These are phyloP conservation scores for Panorpa germanica DNA, from an alignment of 2,888 invertebrate genomes.

Conservation along the genomic window DNA sequence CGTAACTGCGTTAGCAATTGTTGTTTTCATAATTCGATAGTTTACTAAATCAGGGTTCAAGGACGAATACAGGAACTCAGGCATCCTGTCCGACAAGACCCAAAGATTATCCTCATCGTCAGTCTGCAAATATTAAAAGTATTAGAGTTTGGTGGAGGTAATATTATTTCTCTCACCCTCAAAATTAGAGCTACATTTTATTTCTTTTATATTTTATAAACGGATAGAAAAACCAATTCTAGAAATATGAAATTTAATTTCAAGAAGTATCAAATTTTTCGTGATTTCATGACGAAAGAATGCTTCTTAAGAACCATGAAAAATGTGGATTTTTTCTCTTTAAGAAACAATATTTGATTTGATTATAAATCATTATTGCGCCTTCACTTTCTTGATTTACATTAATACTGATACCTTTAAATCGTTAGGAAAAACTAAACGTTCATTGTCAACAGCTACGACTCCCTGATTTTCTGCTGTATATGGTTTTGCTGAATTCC, in stretches of 20 bases:
- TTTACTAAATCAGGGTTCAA: constrained; percentile 49
- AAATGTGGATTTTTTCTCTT: too few relatives aligned
- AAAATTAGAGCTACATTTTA: neutral
- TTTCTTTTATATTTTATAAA: constrained; percentile 1
- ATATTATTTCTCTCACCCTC: too few relatives aligned
- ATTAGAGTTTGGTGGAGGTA: too few relatives aligned
- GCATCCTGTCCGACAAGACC: constrained; percentile 62
- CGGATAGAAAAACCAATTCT: neutral
- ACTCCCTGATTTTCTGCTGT: constrained; percentile 44
- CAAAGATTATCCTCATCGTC: constrained; percentile 44
- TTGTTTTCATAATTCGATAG: constrained; percentile 33
- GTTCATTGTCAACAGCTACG: constrained; percentile 43
- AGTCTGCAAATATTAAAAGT: constrained; percentile 25
- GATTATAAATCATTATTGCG: too few relatives aligned
- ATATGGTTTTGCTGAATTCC: constrained; percentile 52
- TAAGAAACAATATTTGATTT: too few relatives aligned
- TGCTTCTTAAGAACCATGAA: too few relatives aligned
- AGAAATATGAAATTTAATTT: too few relatives aligned
- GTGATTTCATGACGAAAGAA: too few relatives aligned
- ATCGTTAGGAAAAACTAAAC: constrained; percentile 61
- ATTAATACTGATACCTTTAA: constrained; percentile 30
- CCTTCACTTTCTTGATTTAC: neutral
- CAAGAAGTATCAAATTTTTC: too few relatives aligned
- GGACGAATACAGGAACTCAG: constrained; percentile 43
- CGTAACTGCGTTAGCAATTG: constrained; percentile 23